phyloP scores from a whole-genome alignment of 30 jellyfish, hydroid and myxozoan species.

The Phacellophora camtschatica region DNA sequence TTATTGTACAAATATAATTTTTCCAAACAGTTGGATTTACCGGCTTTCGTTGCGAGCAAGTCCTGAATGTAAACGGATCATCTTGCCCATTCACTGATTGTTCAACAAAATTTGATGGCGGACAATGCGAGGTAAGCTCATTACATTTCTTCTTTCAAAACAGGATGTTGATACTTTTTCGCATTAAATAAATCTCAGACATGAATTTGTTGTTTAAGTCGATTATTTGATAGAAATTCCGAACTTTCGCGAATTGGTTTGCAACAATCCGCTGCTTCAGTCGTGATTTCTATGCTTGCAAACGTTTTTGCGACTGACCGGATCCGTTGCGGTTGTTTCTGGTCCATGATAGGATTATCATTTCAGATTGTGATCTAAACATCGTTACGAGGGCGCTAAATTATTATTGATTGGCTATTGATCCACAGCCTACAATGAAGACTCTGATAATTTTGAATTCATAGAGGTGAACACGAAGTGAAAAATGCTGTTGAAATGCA shows the following conservation, averaged over 20 bases:
- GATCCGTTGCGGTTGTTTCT: conserved; percentile 23
- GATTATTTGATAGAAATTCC: conserved; percentile 21
- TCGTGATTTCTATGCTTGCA: conserved; percentile 21
- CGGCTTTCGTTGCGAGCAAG: conserved; percentile 52
- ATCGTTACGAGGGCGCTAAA: no score
- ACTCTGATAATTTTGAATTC: no score
- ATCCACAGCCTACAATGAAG: no score
- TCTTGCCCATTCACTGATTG: conserved; percentile 83
- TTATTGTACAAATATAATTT: no score
- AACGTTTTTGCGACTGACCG: neutral
- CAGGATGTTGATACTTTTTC: conserved; percentile 38
- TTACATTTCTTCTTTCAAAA: neutral
- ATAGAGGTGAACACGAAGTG: no score
- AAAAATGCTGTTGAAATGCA: no score
- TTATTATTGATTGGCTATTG: no score
- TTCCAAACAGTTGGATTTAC: conserved; percentile 67
- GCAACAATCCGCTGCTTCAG: neutral
- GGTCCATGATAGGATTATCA: no score
- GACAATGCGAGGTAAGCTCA: conserved; percentile 76
- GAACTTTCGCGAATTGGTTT: conserved; percentile 33
- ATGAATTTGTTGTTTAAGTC: conserved; percentile 29
- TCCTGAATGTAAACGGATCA: conserved; percentile 27
- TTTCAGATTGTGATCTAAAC: no score
- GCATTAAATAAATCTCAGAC: conserved; percentile 16
- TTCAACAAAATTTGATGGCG: conserved; percentile 76